phyloP scores from a whole-genome alignment of 2,113 vertebrate genomes.

The Aldabrachelys gigantea region DNA sequence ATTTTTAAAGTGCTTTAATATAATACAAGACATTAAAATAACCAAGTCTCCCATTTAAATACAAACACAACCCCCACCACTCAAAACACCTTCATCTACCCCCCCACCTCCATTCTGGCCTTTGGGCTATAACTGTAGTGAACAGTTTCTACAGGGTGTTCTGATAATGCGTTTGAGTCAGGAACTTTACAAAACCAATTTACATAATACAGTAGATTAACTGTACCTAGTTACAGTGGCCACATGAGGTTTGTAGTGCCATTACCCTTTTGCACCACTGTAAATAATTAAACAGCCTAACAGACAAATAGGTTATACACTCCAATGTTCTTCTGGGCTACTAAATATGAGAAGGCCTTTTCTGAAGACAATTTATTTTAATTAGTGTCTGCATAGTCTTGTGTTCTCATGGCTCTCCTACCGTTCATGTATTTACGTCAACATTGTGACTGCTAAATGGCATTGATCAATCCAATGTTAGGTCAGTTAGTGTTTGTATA shows the following conservation, averaged over 20 bases:
- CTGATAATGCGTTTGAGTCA: neutral
- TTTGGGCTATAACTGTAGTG: neutral
- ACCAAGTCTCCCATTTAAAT: neutral
- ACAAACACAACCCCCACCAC: neutral
- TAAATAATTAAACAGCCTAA: neutral
- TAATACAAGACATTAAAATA: neutral
- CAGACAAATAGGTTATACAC: neutral
- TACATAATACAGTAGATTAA: neutral
- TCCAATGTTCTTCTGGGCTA: neutral
- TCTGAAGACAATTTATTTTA: neutral
- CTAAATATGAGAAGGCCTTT: neutral
- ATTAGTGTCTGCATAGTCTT: neutral
- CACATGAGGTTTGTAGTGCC: neutral
- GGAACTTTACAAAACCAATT: neutral
- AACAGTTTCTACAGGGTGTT: neutral
- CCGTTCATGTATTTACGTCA: neutral
- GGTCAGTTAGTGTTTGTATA: conserved; percentile 8
- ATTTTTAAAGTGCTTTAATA: neutral
- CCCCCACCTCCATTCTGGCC: neutral
- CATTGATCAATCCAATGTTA: neutral
- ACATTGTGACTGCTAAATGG: fast-evolving
- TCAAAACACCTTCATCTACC: neutral
- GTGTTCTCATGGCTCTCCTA: neutral
- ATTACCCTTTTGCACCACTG: neutral
- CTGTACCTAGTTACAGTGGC: neutral